Base-by-base conservation (phyloP, 1,140 invertebrate genomes). In the Drosophila ercepeae region DNA sequence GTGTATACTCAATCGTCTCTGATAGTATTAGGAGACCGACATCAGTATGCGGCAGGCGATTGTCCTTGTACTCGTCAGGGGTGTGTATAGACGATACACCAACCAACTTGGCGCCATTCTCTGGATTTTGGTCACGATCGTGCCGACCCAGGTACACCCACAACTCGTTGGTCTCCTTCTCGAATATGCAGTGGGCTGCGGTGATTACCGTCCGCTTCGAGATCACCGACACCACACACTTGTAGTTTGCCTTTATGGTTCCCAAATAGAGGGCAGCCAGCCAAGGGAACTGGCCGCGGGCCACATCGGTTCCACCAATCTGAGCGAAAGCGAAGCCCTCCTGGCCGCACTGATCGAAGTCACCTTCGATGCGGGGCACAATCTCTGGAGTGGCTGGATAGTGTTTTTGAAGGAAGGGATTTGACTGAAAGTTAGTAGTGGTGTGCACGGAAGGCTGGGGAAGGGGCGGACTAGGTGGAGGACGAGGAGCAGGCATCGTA, bases 281-380 rank as follows among this genome's bases (percentile, higher is more conserved):
- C 95, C 95, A 96, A 0, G 95, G 95, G 90, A 94, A 95, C 39
- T 94, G 93, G 21, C 95, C 94, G 3, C 92, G 84, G 1, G 89
- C 73, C 1, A 94, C 90, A 0, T 92, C 88, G 4, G 91, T 75
- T 1, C 94, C 95, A 4, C 94, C 94, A 7, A 94, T 21, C n/a
- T 77, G 72, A 4, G 73, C 32, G 1, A 69, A 59, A 9, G 55
- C 32, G 11, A 78, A 67, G 1, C 81, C 81, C 32, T 86, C 81
- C 18, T 46, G 16, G 0, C 81, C 81, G 21, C 81, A 86, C 41
- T 88, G 48, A 0, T 45, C 32, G 0, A 19, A 18, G 0, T 19
- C 16, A 0, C 67, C 19, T 1, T 48, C 44, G 44, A n/a, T 14
- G 42, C 29, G 58, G 19, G 7, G 9, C 6, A 2, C 57, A 6